Evolutionary conservation across 2,888 invertebrate species (phyloP).

Genomic region (Corythucha ciliata): DNA sequence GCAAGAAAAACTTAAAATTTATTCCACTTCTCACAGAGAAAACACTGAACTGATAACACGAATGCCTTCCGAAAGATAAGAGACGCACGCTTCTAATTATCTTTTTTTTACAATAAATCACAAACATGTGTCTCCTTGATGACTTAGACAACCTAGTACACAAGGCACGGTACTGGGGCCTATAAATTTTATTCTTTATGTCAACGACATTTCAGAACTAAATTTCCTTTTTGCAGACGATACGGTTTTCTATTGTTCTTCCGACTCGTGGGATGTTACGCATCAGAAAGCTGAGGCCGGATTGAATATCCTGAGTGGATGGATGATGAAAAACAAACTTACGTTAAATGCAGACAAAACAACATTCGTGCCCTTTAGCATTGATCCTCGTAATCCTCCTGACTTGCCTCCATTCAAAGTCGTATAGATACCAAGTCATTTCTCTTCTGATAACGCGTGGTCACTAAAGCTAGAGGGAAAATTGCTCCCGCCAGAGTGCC

Average conservation of each 20-base stretch:
- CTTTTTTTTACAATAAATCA: too few relatives aligned
- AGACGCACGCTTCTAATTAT: too few relatives aligned
- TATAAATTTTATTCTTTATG: slow-evolving; percentile 4
- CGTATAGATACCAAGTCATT: too few relatives aligned
- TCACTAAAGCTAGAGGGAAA: too few relatives aligned
- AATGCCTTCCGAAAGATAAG: too few relatives aligned
- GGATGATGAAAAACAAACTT: slow-evolving; percentile 5
- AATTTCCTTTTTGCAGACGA: slow-evolving; percentile 11
- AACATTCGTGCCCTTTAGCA: background rate
- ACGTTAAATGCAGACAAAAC: slow-evolving; percentile 11
- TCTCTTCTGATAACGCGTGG: too few relatives aligned
- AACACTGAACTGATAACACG: too few relatives aligned
- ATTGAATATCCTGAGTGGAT: slow-evolving; percentile 6
- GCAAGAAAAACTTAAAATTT: too few relatives aligned
- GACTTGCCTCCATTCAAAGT: background rate
- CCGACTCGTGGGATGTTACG: slow-evolving; percentile 1
- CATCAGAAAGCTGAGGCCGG: background rate
- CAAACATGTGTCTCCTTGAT: too few relatives aligned
- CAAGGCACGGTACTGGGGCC: slow-evolving; percentile 7
- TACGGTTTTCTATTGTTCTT: slow-evolving; percentile 10
- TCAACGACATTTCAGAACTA: slow-evolving; percentile 1
- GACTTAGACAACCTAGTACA: too few relatives aligned
- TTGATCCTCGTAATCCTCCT: background rate
- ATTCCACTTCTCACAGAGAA: too few relatives aligned
- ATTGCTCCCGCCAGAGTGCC: too few relatives aligned